Conservation (phyloP, 2,888 invertebrate genomes). For the Leptinotarsa peninsularis region DNA sequence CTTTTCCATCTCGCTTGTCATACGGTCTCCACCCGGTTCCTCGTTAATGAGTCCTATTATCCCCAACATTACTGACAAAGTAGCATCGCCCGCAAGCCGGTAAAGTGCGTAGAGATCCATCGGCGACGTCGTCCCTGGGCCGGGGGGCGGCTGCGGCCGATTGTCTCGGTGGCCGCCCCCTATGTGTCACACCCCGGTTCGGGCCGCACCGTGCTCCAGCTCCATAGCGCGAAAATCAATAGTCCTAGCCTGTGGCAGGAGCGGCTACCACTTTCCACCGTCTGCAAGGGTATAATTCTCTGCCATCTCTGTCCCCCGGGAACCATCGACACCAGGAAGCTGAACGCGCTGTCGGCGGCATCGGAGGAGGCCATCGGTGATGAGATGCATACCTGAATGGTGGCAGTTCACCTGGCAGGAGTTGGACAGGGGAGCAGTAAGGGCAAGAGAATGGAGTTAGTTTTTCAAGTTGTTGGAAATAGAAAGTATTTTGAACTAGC, state of each 20-base stretch:
- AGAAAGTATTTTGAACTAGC: no score
- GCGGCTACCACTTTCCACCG: constrained; percentile 35
- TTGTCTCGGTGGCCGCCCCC: constrained; percentile 38
- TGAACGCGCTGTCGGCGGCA: constrained; percentile 26
- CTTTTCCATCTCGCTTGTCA: neutral
- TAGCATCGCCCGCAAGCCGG: constrained; percentile 17
- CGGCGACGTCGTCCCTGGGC: constrained; percentile 26
- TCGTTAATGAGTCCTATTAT: constrained; percentile 9
- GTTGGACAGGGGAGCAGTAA: neutral
- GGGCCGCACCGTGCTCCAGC: constrained; percentile 35
- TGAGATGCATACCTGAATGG: constrained; percentile 7
- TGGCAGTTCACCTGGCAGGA: neutral
- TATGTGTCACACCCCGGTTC: constrained; percentile 42
- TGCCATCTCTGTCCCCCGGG: constrained; percentile 22
- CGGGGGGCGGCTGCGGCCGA: constrained; percentile 30
- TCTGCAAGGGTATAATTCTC: constrained; percentile 17
- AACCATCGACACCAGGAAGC: constrained; percentile 35
- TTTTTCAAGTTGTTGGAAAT: no score
- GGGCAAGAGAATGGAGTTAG: no score
- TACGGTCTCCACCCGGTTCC: neutral
- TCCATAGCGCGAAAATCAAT: constrained; percentile 42
- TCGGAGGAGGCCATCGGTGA: neutral
- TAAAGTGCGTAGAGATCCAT: constrained; percentile 17
- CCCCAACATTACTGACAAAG: constrained; percentile 12
- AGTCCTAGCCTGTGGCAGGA: constrained; percentile 40